These are phyloP conservation scores for Sarcophaga peregrina DNA, from an alignment of 1,140 invertebrate species.

Conservation along the genomic window DNA sequence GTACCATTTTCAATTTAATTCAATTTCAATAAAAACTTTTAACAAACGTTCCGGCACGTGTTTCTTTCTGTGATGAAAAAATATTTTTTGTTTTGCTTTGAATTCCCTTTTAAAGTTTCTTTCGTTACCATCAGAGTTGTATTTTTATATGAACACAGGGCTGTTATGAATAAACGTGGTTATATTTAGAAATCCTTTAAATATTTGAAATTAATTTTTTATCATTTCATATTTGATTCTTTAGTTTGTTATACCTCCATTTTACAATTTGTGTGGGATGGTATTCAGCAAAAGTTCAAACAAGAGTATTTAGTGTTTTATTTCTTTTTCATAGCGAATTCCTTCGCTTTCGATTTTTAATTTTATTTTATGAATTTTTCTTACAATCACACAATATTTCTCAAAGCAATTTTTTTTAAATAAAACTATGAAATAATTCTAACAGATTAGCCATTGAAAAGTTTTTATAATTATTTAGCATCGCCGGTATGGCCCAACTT, in stretches of 20 bases:
- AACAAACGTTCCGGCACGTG: constrained; percentile 36
- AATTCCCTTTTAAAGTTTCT: background rate
- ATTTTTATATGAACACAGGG: background rate
- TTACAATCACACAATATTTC: constrained; percentile 16
- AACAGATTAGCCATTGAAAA: constrained; percentile 11
- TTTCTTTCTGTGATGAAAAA: constrained; percentile 13
- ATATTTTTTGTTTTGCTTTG: constrained; percentile 29
- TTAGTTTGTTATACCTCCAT: too few species aligned
- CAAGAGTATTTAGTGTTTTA: too few species aligned
- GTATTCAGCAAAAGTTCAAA: too few species aligned
- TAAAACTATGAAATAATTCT: constrained; percentile 7
- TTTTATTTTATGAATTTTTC: too few species aligned
- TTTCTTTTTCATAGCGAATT: too few species aligned
- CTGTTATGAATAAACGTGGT: background rate
- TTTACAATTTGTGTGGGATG: too few species aligned
- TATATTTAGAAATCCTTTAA: too few species aligned
- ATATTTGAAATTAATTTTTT: too few species aligned
- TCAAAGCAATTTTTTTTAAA: background rate
- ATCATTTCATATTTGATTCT: too few species aligned
- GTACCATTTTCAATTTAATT: constrained; percentile 23
- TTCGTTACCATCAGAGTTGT: background rate
- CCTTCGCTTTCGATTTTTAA: too few species aligned
- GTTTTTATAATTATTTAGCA: constrained; percentile 30
- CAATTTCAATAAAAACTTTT: background rate
- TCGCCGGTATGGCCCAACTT: constrained; percentile 71